phyloP scores from a whole-genome alignment of 2,888 invertebrate species.

The Eristalis intricaria region DNA sequence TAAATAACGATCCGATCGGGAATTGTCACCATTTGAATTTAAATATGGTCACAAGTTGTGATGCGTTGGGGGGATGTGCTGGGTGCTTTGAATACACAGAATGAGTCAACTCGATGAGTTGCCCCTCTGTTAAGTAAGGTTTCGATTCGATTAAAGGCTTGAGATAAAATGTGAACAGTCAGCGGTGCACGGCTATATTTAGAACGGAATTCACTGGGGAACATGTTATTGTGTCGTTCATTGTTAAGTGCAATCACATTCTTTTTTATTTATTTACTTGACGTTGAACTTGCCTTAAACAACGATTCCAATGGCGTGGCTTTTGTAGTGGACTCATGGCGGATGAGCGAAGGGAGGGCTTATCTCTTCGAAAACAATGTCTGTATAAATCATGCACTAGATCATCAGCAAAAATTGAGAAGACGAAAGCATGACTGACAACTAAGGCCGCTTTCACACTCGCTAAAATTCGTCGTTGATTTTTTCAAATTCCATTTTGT shows the following conservation, averaged over 20 bases:
- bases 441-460: too few species aligned
- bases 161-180: not conserved
- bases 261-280: too few species aligned
- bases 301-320: too few species aligned
- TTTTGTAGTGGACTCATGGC: too few species aligned
- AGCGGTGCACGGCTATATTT: conserved; percentile 62
- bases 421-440: too few species aligned
- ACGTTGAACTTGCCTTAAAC: too few species aligned
- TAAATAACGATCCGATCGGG: conserved; percentile 24
- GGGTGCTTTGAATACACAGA: not conserved
- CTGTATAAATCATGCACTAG: too few species aligned
- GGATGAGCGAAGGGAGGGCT: too few species aligned
- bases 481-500: too few species aligned
- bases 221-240: conserved; percentile 19
- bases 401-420: too few species aligned
- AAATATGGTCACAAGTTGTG: conserved; percentile 54
- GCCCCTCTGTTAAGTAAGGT: conserved; percentile 19
- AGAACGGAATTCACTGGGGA: conserved; percentile 44
- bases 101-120: conserved; percentile 3
- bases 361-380: too few species aligned
- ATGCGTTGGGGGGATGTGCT: not conserved
- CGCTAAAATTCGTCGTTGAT: too few species aligned
- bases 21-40: conserved; percentile 57
- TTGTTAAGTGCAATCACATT: not conserved
- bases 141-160: not conserved